Evolutionary conservation across 1,140 invertebrate genomes (phyloP).

Genomic region (Leptinotarsa lineolata): DNA sequence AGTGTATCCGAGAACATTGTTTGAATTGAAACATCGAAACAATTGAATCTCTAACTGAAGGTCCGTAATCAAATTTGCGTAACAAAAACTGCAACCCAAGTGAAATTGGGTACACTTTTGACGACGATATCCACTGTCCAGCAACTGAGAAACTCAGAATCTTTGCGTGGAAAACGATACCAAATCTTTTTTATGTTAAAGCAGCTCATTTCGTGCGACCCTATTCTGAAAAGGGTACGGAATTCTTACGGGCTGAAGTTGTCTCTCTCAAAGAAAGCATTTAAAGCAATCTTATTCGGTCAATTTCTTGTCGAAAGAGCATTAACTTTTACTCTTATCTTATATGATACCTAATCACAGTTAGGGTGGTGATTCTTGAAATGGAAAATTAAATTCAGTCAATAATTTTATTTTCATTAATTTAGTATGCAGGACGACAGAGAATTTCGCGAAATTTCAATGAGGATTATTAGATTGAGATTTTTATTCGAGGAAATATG

Average conservation of each 20-base stretch:
- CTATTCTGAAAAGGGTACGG: conserved; percentile 1
- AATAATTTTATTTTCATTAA: too few species aligned
- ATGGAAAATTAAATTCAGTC: too few species aligned
- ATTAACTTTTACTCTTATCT: background rate
- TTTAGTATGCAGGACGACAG: too few species aligned
- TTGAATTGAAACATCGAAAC: too few species aligned
- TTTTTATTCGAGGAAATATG: too few species aligned
- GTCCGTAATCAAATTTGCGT: too few species aligned
- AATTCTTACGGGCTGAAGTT: conserved; percentile 12
- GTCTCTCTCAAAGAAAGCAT: conserved; percentile 23
- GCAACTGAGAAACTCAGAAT: conserved; percentile 16
- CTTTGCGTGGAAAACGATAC: conserved; percentile 19
- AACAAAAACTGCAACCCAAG: background rate
- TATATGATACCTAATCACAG: background rate
- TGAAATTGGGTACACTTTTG: conserved; percentile 9
- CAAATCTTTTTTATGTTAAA: conserved; percentile 11
- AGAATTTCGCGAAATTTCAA: too few species aligned
- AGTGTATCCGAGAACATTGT: too few species aligned
- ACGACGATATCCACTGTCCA: conserved; percentile 19
- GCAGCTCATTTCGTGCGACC: conserved; percentile 20
- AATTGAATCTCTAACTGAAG: too few species aligned
- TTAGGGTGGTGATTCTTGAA: too few species aligned
- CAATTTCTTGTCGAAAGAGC: background rate
- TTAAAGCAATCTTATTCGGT: conserved; percentile 19
- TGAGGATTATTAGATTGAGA: too few species aligned